Conservation (phyloP, 92 coral and sea anemone genomes). For the Diadumene lineata region DNA sequence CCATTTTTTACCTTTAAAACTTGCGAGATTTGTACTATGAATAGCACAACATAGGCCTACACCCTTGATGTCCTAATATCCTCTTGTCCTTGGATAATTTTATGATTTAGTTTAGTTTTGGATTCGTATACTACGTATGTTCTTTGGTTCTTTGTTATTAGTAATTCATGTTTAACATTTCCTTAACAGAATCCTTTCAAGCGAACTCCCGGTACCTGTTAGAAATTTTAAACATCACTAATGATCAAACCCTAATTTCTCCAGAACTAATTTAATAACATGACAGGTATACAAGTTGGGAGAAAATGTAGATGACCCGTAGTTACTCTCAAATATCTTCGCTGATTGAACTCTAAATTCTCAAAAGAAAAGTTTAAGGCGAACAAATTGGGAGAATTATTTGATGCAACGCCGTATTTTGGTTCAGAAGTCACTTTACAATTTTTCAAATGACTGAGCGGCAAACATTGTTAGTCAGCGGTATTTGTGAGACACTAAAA, state of each 20-base stretch:
- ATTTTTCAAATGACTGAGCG: background rate
- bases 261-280: no score
- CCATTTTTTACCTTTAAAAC: background rate
- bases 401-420: background rate
- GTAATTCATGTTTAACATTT: slow-evolving; percentile 24
- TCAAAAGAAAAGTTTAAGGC: background rate
- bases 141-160: slow-evolving; percentile 15
- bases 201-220: slow-evolving; percentile 28
- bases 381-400: background rate
- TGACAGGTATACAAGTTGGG: no score
- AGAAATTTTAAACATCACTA: background rate
- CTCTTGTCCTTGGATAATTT: background rate
- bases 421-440: background rate
- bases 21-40: background rate
- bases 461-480: background rate
- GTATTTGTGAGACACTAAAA: background rate
- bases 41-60: background rate
- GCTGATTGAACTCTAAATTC: background rate
- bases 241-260: slow-evolving; percentile 2
- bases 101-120: background rate
- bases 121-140: background rate
- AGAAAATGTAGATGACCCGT: no score
- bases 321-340: background rate
- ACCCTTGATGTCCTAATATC: background rate
- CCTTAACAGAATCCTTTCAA: slow-evolving; percentile 17